These are phyloP conservation scores for Fregetta grallaria DNA, from an alignment of 2,113 vertebrate genomes.

Conservation along the genomic window DNA sequence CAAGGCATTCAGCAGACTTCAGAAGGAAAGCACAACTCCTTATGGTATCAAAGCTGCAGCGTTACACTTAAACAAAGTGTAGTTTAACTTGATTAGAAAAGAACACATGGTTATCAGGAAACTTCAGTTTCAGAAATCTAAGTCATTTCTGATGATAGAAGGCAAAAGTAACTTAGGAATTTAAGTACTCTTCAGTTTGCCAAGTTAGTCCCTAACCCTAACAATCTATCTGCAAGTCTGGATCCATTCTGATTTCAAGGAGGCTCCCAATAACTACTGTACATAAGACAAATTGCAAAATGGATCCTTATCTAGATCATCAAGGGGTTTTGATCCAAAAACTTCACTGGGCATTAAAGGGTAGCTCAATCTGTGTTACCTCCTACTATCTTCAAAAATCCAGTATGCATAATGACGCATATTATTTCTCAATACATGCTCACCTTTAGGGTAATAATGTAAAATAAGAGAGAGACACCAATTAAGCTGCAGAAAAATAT, in stretches of 20 bases:
- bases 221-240: rapidly evolving
- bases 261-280: not conserved
- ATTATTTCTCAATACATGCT: not conserved
- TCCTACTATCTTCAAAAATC: not conserved
- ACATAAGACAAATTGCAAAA: not conserved
- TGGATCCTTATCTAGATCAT: not conserved
- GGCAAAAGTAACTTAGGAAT: not conserved
- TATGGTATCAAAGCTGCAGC: not conserved
- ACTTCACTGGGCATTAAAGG: not conserved
- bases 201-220: not conserved
- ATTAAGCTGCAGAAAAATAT: conserved; percentile 2
- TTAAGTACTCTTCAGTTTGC: not conserved
- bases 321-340: not conserved
- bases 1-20: not conserved
- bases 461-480: conserved; percentile 3
- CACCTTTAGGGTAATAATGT: not conserved
- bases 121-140: not conserved
- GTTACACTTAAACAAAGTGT: not conserved
- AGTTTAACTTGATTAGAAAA: not conserved
- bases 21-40: not conserved
- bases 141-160: not conserved
- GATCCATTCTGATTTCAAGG: not conserved
- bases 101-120: not conserved
- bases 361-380: not conserved
- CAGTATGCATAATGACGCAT: not conserved